Base-by-base conservation (phyloP, 2,113 vertebrate genomes). In the Apeltes quadracus region DNA sequence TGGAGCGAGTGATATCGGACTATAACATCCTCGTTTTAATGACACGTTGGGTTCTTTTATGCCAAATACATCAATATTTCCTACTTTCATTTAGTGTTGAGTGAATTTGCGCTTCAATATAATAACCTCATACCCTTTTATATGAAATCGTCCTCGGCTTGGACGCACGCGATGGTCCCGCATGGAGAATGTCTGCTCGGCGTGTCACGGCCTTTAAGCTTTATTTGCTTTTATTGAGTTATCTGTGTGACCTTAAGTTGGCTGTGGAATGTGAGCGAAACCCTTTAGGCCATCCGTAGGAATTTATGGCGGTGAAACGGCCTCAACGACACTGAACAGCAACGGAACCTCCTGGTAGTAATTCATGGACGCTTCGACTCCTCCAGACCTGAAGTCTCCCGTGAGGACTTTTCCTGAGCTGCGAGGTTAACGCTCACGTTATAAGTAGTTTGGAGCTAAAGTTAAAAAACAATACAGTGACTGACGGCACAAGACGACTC, bases 181-280 rank as follows among this genome's bases (percentile, higher is more conserved):
- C 32, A 54, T 13, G 41, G 55, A 67, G 54, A 39, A 29, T 7
- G 39, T 12, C 5, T 5, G 25, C 15, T 18, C 23, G 18, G n/a
- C 0, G 5, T 36, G 55, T 27, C n/a, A 32, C 16, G n/a, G 20
- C 14, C 25, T 9, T 62, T 7, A 1, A 62, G 44, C 10, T 58
- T 72, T 44, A 36, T 78, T 82, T 66, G 32, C 72, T 72, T 69
- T 71, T 25, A 83, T 43, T 71, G 62, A 84, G 69, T 79, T 59
- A 78, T 64, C 64, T 39, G 54, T 66, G 36, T 43, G 61, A 56
- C 39, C 54, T 69, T 34, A 59, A 66, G 39, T 56, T 58, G n/a
- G 9, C 62, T 67, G 59, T 61, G 80, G 75, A 87, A 85, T 84
- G 81, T 75, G 55, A 77, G 74, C 18, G 18, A 16, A 34, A 14